Percentiles rank a stretch among this genome's conserved stretches.
phyloP scores from a whole-genome alignment of 2,113 vertebrate species.

The Python bivittatus region DNA sequence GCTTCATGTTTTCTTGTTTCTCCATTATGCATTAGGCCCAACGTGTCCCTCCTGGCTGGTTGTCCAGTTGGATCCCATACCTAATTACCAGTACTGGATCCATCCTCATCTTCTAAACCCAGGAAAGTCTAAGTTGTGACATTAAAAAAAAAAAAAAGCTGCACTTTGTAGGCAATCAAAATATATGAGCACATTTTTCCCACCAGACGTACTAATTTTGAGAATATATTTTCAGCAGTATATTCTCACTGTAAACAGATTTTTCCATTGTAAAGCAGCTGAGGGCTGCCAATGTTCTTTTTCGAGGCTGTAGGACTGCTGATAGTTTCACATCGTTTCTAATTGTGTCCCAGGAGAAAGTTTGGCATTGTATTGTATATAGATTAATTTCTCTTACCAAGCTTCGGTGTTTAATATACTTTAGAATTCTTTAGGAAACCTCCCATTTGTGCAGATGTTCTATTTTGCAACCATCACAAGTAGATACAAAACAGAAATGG shows the following conservation, averaged over 20 bases:
- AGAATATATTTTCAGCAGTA: neutral
- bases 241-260: neutral
- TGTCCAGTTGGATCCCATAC: neutral
- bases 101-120: neutral
- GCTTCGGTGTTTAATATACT: neutral
- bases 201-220: neutral
- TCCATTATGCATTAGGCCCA: no score
- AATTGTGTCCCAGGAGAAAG: slow-evolving; percentile 21
- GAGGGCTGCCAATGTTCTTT: neutral
- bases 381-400: slow-evolving; percentile 10
- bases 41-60: neutral
- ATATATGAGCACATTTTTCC: neutral
- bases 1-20: neutral
- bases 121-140: neutral
- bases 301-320: neutral
- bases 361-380: neutral
- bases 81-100: neutral
- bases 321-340: neutral
- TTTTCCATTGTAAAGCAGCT: neutral
- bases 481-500: slow-evolving; percentile 14
- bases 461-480: slow-evolving; percentile 2
- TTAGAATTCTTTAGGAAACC: slow-evolving; percentile 5
- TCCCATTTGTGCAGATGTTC: slow-evolving; percentile 29
- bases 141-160: neutral
- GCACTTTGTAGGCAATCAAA: neutral